Evolutionary conservation across 1,140 invertebrate genomes (phyloP).

Genomic region (Drosophila serrata): DNA sequence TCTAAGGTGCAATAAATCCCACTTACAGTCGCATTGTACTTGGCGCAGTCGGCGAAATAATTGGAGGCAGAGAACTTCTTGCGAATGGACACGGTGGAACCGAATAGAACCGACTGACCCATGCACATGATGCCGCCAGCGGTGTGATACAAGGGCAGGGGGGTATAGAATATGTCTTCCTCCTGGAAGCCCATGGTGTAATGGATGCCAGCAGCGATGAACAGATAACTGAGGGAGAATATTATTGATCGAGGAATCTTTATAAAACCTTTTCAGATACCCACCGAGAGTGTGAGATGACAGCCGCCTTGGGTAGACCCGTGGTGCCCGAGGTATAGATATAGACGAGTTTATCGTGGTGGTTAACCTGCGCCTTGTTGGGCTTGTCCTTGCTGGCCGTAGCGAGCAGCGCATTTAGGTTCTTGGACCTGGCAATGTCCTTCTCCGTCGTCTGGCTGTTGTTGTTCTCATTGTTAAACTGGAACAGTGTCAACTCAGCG

Average conservation of each 20-base stretch:
- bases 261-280: neutral
- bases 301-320: conserved; percentile 94
- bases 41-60: conserved; percentile 97
- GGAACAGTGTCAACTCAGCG: conserved; percentile 86
- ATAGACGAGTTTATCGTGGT: conserved; percentile 89
- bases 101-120: conserved; percentile 93
- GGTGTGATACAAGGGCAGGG: conserved; percentile 98
- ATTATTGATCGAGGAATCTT: neutral
- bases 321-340: conserved; percentile 97
- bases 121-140: conserved; percentile 95
- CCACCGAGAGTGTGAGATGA: conserved; percentile 90
- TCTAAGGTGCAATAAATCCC: conserved; percentile 9
- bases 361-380: conserved; percentile 58
- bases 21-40: conserved; percentile 97
- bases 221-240: conserved; percentile 87
- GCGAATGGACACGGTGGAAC: conserved; percentile 93
- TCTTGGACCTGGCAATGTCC: conserved; percentile 56
- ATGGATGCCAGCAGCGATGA: conserved; percentile 91
- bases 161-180: conserved; percentile 95
- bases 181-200: conserved; percentile 88
- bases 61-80: conserved; percentile 98
- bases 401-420: conserved; percentile 59
- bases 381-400: conserved; percentile 63
- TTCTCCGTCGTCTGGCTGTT: conserved; percentile 62
- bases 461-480: conserved; percentile 85